phyloP scores from a whole-genome alignment of 2,888 invertebrate genomes.

The Tipula vernalis region DNA sequence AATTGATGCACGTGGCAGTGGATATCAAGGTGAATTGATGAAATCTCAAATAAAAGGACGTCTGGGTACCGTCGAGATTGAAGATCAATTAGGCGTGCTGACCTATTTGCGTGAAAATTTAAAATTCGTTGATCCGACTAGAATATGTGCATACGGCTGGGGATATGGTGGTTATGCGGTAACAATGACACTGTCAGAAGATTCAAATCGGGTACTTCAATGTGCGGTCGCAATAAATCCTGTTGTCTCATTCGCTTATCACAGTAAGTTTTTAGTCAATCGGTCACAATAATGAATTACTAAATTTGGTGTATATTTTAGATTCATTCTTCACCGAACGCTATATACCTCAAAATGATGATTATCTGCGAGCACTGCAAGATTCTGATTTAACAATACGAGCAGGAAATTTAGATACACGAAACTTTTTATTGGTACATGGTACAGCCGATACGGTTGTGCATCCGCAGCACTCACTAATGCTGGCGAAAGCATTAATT shows the following conservation, averaged over 20 bases:
- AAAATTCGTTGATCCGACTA: conserved; percentile 66
- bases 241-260: conserved; percentile 69
- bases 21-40: conserved; percentile 65
- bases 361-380: conserved; percentile 56
- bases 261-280: conserved; percentile 42
- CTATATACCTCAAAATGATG: conserved; percentile 66
- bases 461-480: conserved; percentile 77
- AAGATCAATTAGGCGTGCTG: conserved; percentile 59
- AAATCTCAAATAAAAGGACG: conserved; percentile 60
- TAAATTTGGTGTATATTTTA: conserved; percentile 25
- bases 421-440: conserved; percentile 58
- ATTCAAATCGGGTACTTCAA: conserved; percentile 61
- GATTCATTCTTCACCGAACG: conserved; percentile 86
- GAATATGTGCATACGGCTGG: conserved; percentile 72
- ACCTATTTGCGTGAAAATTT: conserved; percentile 68
- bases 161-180: conserved; percentile 84
- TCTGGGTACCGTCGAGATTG: conserved; percentile 60
- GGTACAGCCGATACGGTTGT: conserved; percentile 77
- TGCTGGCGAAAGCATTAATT: conserved; percentile 72
- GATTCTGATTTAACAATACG: conserved; percentile 67
- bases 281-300: background rate
- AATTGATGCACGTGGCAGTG: conserved; percentile 82
- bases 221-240: conserved; percentile 82
- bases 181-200: conserved; percentile 65
- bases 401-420: conserved; percentile 59